Percentiles rank a stretch among this genome's conserved stretches.
Conservation (phyloP, 2,113 vertebrate genomes). For the Cyprinus carpio region DNA sequence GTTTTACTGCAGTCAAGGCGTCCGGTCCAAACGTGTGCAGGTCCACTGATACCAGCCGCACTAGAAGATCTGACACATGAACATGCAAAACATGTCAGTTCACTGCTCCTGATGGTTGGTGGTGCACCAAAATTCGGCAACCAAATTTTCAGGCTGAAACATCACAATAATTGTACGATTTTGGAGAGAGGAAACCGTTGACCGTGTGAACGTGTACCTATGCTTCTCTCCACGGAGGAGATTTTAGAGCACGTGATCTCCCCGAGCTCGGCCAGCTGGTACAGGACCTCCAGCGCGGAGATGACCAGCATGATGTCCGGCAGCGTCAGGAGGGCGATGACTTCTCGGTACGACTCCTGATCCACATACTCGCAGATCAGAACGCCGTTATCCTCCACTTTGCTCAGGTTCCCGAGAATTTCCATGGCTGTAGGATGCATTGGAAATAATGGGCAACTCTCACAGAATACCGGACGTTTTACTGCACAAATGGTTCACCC, state of each 20-base stretch:
- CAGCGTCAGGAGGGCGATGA: slow-evolving; percentile 94
- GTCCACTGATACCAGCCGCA: slow-evolving; percentile 94
- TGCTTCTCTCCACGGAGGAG: slow-evolving; percentile 92
- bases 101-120: background rate
- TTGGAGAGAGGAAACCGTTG: too few relatives aligned
- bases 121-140: too few relatives aligned
- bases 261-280: slow-evolving; percentile 96
- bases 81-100: background rate
- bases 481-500: background rate
- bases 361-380: slow-evolving; percentile 99
- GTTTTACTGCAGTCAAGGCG: slow-evolving; percentile 90
- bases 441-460: background rate
- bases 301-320: slow-evolving; percentile 98
- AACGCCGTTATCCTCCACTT: slow-evolving; percentile 97
- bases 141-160: too few relatives aligned
- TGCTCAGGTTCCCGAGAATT: slow-evolving; percentile 97
- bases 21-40: slow-evolving; percentile 96
- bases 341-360: slow-evolving; percentile 97
- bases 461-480: background rate
- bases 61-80: slow-evolving; percentile 83
- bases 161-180: too few relatives aligned
- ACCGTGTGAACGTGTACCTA: slow-evolving; percentile 79
- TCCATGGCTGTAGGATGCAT: slow-evolving; percentile 86
- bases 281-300: slow-evolving; percentile 95
- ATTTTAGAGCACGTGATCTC: slow-evolving; percentile 96